Base-by-base conservation (phyloP, 1,140 invertebrate species). In the Colletes gigas region DNA sequence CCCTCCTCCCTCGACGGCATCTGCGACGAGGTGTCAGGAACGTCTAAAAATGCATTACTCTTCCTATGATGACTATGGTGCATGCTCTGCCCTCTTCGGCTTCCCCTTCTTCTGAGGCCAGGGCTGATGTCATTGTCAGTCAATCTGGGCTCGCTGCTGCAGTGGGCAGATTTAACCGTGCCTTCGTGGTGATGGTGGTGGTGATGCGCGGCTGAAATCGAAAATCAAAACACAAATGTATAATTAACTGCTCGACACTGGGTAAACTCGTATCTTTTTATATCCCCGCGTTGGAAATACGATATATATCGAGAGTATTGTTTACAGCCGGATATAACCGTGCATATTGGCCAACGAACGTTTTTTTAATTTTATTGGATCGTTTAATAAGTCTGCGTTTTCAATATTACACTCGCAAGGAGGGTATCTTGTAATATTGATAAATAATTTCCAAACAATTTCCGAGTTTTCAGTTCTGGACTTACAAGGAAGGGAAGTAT, bases 21-120 rank as follows among this genome's bases (percentile, higher is more conserved):
- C 73, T 91, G 84, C 78, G 80, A 71, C 83, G 91, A 83, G 89
- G 90, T 91, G 77, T 95, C 94, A 2, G 97, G 97, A n/a, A 97
- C 97, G 90, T 97, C 97, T 68, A 97, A 94, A 92, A 97, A 97
- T 39, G 96, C 96, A 78, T 96, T 96, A 62, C 96, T 96, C 90
- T 95, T 96, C 73, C 95, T 93, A 70, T 96, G 95, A 83, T 94
- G 94, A 39, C 89, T 85, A 81, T 90, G 91, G 81, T 92, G 94
- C 85, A 94, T 93, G 65, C 94, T 94, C 84, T 94, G 94, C 9
- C 93, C 94, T 12, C 94, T 88, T 65, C 94, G 93, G 87, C 95
- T 88, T 83, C 94, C 85, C 91, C 94, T 88, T 91, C 94, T 74
- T 88, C 95, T 79, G 91, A 95, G 76, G 89, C 95, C 93, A 85